A percentile compares a stretch with the other conserved stretches of the same genome.
Conservation (phyloP, 2,113 vertebrate genomes). For the Saguinus imperator region DNA sequence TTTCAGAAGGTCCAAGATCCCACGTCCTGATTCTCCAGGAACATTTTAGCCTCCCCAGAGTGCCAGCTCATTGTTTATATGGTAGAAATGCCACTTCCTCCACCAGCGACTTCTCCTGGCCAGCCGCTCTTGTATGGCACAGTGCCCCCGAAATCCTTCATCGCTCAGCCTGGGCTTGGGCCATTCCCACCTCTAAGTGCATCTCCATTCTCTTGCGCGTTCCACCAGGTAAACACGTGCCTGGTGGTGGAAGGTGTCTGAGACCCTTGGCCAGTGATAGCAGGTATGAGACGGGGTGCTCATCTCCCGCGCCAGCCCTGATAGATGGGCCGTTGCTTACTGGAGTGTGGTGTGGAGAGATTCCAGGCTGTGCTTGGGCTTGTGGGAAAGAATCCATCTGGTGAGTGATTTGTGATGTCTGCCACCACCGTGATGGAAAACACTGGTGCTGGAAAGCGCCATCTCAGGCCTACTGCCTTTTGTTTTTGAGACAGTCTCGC, state of each 20-base stretch:
- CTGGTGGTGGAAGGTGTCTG: neutral
- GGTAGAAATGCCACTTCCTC: rapidly evolving
- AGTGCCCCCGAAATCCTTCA: neutral
- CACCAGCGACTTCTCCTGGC: rapidly evolving
- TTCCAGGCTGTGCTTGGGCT: neutral
- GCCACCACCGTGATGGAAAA: rapidly evolving
- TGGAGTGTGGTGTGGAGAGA: rapidly evolving
- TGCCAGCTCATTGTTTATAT: rapidly evolving
- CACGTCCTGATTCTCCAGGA: neutral
- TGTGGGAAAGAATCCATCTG: neutral
- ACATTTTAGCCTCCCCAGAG: neutral
- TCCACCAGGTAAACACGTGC: no score
- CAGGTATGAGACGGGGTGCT: neutral
- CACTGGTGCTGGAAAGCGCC: neutral
- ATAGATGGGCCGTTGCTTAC: rapidly evolving
- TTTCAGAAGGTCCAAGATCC: neutral
- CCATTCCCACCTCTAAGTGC: neutral
- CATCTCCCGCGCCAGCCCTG: rapidly evolving
- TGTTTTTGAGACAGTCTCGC: no score
- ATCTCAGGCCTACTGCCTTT: neutral
- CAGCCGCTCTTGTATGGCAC: neutral
- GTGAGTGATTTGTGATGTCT: neutral
- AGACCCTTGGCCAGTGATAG: neutral
- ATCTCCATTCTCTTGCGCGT: neutral
- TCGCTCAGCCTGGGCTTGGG: rapidly evolving